Conservation (phyloP, 2,888 invertebrate species). For the Pycnomerus fuliginosus region DNA sequence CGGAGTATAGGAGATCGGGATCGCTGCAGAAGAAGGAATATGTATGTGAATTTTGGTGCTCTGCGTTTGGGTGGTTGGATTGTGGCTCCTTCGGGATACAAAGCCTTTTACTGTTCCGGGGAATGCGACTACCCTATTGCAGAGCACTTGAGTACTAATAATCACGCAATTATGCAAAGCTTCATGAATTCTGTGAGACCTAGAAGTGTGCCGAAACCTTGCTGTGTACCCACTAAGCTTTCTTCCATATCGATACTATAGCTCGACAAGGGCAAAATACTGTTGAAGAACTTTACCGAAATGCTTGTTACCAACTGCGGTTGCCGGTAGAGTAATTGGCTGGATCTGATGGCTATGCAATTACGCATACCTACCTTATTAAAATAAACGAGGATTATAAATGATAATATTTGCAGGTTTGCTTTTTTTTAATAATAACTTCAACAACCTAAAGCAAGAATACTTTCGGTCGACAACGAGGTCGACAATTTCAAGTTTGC, state of each 20-base stretch:
- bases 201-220: conserved; percentile 85
- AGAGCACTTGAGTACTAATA: conserved; percentile 93
- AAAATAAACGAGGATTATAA: too few species aligned
- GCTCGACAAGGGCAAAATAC: conserved; percentile 93
- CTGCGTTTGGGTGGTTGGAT: conserved; percentile 99
- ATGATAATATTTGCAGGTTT: too few species aligned
- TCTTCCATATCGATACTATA: conserved; percentile 96
- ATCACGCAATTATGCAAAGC: conserved; percentile 98
- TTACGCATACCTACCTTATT: too few species aligned
- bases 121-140: conserved; percentile 93
- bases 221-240: conserved; percentile 95
- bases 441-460: too few species aligned
- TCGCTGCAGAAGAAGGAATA: conserved; percentile 81
- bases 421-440: too few species aligned
- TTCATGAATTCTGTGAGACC: conserved; percentile 93
- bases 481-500: too few species aligned
- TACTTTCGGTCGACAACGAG: too few species aligned
- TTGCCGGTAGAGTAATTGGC: conserved; percentile 92
- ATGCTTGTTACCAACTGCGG: conserved; percentile 99
- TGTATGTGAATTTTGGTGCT: conserved; percentile 94
- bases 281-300: conserved; percentile 97
- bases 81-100: conserved; percentile 93
- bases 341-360: too few species aligned
- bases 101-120: conserved; percentile 95
- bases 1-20: conserved; percentile 47